These are phyloP conservation scores for Dufourea novaeangliae DNA, from an alignment of 1,140 invertebrate species.

Conservation along the genomic window DNA sequence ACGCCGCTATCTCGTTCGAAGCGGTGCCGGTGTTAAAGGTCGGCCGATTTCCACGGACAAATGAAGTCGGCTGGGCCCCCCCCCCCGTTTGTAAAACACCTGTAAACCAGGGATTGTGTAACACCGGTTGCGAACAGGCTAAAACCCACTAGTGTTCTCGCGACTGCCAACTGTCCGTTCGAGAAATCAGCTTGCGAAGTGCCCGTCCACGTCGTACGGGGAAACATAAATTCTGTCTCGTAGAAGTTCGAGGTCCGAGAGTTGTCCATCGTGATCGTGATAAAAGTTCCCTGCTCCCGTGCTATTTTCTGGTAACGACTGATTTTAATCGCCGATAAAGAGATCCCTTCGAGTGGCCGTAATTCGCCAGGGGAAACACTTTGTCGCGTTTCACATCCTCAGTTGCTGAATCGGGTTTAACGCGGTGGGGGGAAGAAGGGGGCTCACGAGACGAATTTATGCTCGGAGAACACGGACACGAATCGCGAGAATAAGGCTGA, in stretches of 20 bases:
- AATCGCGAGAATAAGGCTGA: too few relatives aligned
- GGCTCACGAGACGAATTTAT: neutral
- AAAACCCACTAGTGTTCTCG: neutral
- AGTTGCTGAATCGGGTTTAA: slow-evolving; percentile 33
- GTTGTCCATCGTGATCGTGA: neutral
- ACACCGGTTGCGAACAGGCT: slow-evolving; percentile 7
- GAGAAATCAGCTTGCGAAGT: neutral
- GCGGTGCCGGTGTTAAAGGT: slow-evolving; percentile 40
- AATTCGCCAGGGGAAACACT: neutral
- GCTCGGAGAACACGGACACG: slow-evolving; percentile 27
- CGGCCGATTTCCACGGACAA: slow-evolving; percentile 47
- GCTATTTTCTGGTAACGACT: too few relatives aligned
- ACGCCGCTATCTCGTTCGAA: slow-evolving; percentile 28
- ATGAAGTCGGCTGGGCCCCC: slow-evolving; percentile 36
- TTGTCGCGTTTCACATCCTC: slow-evolving; percentile 25
- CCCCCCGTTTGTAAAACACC: slow-evolving; percentile 41
- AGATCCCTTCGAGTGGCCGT: neutral
- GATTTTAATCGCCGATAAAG: neutral
- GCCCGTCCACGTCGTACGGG: neutral
- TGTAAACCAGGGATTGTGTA: slow-evolving; percentile 20
- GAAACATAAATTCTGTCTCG: slow-evolving; percentile 24
- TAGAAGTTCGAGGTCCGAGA: too few relatives aligned
- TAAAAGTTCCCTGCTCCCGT: too few relatives aligned
- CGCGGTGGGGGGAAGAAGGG: slow-evolving; percentile 13
- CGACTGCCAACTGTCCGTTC: slow-evolving; percentile 17